phyloP scores from a whole-genome alignment of 2,888 invertebrate genomes.

The Stenolophus ochropezus region DNA sequence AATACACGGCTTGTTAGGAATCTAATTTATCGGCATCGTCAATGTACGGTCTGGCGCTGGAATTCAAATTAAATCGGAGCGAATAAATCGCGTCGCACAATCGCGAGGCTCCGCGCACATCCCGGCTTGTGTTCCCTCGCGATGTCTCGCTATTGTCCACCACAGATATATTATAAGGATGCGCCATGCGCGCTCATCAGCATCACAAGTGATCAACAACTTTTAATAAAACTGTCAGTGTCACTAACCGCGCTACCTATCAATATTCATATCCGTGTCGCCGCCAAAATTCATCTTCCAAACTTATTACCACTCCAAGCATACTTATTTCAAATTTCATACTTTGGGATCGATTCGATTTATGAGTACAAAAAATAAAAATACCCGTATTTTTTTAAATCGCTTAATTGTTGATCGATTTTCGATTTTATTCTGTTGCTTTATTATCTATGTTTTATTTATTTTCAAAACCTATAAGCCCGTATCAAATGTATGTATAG shows the following conservation, averaged over 20 bases:
- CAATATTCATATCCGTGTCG: background rate
- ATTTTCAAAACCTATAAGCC: too few relatives aligned
- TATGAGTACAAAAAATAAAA: too few relatives aligned
- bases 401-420: too few relatives aligned
- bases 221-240: constrained; percentile 38
- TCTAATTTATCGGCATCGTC: constrained; percentile 59
- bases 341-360: background rate
- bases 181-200: background rate
- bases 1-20: constrained; percentile 55
- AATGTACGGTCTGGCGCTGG: constrained; percentile 56
- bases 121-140: constrained; percentile 11
- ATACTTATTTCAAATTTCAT: background rate
- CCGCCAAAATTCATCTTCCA: background rate
- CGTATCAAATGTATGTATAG: too few relatives aligned
- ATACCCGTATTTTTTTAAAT: too few relatives aligned
- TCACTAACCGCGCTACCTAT: constrained; percentile 5
- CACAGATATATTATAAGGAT: constrained; percentile 45
- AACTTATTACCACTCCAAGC: background rate
- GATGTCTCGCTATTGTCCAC: constrained; percentile 38
- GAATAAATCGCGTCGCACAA: constrained; percentile 47
- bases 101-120: background rate
- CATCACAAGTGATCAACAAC: background rate
- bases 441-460: too few relatives aligned
- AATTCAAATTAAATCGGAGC: constrained; percentile 58
- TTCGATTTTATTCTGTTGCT: too few relatives aligned